Evolutionary conservation across 2,797 vertebrate species (phyloP).

Genomic region (Intellagama lesueurii): DNA sequence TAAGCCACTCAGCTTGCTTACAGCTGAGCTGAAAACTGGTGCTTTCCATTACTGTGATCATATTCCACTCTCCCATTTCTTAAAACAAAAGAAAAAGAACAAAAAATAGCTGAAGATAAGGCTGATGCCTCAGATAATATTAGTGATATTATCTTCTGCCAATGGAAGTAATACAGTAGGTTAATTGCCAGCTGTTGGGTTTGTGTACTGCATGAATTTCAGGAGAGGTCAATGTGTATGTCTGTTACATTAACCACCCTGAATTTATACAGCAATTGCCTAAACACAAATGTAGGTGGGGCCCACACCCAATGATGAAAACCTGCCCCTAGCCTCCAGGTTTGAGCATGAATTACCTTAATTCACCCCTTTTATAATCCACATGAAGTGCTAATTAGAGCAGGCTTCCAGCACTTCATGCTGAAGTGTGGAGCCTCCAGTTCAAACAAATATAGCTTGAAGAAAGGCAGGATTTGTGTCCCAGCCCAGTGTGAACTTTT

Average conservation of each 20-base stretch:
- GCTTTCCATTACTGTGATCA: neutral
- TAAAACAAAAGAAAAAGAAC: too few species aligned
- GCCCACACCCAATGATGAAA: constrained; percentile 22
- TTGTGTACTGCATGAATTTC: neutral
- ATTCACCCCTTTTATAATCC: constrained; percentile 25
- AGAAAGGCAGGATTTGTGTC: constrained; percentile 1
- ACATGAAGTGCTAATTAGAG: constrained; percentile 33
- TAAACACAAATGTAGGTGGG: constrained; percentile 10
- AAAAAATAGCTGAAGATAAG: neutral
- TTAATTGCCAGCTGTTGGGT: constrained; percentile 7
- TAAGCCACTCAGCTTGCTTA: neutral
- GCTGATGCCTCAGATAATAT: constrained; percentile 11
- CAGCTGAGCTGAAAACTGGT: neutral
- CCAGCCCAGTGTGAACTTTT: neutral
- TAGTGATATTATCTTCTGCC: neutral
- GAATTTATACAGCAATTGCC: constrained; percentile 24
- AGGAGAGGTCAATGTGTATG: constrained; percentile 9
- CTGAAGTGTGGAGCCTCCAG: constrained; percentile 6
- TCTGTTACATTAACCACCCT: constrained; percentile 9
- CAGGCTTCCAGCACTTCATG: constrained; percentile 3
- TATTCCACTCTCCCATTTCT: too few species aligned
- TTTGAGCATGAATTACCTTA: constrained; percentile 33
- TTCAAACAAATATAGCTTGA: constrained; percentile 24
- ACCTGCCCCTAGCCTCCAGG: constrained; percentile 17
- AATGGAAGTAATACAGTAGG: neutral